Base-by-base conservation (phyloP, 2,888 invertebrate species). In the Mesorhabditis belari region DNA sequence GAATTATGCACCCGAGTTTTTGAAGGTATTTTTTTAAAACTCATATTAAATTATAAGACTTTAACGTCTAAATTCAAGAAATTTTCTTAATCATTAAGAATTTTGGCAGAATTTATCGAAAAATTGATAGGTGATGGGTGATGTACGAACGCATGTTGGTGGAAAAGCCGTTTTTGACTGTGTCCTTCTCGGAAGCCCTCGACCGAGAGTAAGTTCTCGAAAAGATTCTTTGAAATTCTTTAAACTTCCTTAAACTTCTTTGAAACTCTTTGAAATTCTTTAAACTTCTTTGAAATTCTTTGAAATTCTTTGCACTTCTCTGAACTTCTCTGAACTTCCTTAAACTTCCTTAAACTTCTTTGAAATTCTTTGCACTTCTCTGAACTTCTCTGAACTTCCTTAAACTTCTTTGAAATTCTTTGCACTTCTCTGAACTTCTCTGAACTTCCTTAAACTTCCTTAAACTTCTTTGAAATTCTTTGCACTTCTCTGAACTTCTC, bases 151-250 rank as follows among this genome's bases (percentile, higher is more conserved):
- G 49, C 79, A 72, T 50, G 69, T 73, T 12, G 77, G 77, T 28
- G 75, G 75, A 25, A 69, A 67, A 44, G 80, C 77, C 23, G 73
- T 79, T n/a, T 80, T 80, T 61, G 80, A 80, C 57, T 80, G 80
- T 61, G 73, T 77, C 35, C 71, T 80, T 5, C 65, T 80, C 12
- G 80, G 80, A 55, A 74, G 75, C 51, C 80, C 80, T 12, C 63
- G 80, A 35, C 80, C 80, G 6, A 72, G 70, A 63, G 78, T 78
- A 25, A 54, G 25, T 27, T n/a, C n/a, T n/a, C 5, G 23, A 57
- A n/a, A 50, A 57, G 9, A 49, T 53, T 6, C 55, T 25, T 17
- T 35, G 44, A 17, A n/a, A 35, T 35, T 35, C 12, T 35, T 35
- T 35, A 35, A n/a, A n/a, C 12, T 35, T 2, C 12, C 12, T 35